These are phyloP conservation scores for Aspiorhynchus laticeps DNA, from an alignment of 2,113 vertebrate genomes.

Conservation along the genomic window DNA sequence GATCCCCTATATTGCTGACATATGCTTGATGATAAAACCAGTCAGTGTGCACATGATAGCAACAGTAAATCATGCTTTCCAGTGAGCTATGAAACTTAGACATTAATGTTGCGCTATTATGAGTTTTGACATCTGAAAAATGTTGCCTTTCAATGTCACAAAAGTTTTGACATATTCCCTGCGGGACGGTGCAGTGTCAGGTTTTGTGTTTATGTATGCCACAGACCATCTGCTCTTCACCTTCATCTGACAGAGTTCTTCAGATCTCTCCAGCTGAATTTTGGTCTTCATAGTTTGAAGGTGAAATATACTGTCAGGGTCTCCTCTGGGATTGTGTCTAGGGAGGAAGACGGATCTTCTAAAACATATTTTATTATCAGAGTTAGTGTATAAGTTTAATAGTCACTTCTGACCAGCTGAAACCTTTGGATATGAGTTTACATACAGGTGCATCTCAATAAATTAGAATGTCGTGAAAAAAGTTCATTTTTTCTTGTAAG, in stretches of 20 bases:
- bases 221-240: slow-evolving; percentile 17
- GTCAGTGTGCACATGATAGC: background rate
- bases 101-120: background rate
- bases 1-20: background rate
- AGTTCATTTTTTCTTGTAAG: too few species aligned
- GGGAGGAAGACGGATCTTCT: background rate
- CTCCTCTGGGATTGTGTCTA: slow-evolving; percentile 7
- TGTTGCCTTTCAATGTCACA: background rate
- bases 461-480: too few species aligned
- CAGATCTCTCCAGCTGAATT: background rate
- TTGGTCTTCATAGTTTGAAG: background rate
- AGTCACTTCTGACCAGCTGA: background rate
- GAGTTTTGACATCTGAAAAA: background rate
- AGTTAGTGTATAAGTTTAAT: background rate
- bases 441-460: too few species aligned
- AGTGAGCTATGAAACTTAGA: background rate
- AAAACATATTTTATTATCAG: background rate
- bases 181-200: background rate
- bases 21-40: background rate
- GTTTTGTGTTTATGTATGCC: slow-evolving; percentile 17
- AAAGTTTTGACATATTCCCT: background rate
- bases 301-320: background rate
- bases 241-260: slow-evolving; percentile 40
- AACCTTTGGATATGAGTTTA: background rate
- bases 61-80: background rate